Conservation (phyloP, 2,888 invertebrate species). For the Cryptus viduatorius region DNA sequence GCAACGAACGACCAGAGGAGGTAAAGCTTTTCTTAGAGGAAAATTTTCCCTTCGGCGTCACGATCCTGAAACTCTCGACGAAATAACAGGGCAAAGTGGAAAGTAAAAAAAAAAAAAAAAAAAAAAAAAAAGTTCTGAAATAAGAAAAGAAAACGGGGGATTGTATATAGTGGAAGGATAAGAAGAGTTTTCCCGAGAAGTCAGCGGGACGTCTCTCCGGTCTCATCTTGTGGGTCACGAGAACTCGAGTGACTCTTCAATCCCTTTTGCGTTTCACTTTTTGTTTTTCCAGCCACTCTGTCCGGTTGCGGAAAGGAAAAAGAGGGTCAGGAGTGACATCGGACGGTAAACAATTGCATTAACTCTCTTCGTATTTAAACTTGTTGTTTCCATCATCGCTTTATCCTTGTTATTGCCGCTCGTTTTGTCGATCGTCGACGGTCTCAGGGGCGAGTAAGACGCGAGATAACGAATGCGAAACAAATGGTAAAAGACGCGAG, state of each 20-base stretch:
- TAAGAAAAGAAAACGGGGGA: conserved; percentile 2
- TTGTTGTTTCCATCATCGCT: conserved; percentile 6
- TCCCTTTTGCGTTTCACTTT: conserved; percentile 10
- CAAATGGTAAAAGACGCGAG: background rate
- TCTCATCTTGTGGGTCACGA: conserved; percentile 36
- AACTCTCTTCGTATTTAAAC: conserved; percentile 40
- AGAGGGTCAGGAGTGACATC: conserved; percentile 58
- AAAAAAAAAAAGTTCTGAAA: background rate
- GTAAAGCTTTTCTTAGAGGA: conserved; percentile 45
- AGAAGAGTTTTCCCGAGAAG: conserved; percentile 2
- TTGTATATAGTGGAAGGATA: conserved; percentile 11
- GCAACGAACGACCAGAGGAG: conserved; percentile 34
- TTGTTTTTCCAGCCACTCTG: conserved; percentile 24
- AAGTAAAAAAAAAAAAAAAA: conserved; percentile 2
- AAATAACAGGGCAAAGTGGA: conserved; percentile 47
- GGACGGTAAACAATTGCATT: conserved; percentile 58
- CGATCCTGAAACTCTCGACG: conserved; percentile 43
- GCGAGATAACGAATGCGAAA: background rate
- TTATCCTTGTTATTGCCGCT: conserved; percentile 14
- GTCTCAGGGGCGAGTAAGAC: conserved; percentile 2
- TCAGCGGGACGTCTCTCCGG: conserved; percentile 19
- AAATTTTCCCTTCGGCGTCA: conserved; percentile 40
- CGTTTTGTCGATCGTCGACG: background rate
- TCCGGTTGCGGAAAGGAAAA: conserved; percentile 24
- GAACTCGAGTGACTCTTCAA: conserved; percentile 21